Percentiles rank a stretch among this genome's conserved stretches.
Conservation (phyloP, 2,113 vertebrate species). For the Marcusenius ussheri region DNA sequence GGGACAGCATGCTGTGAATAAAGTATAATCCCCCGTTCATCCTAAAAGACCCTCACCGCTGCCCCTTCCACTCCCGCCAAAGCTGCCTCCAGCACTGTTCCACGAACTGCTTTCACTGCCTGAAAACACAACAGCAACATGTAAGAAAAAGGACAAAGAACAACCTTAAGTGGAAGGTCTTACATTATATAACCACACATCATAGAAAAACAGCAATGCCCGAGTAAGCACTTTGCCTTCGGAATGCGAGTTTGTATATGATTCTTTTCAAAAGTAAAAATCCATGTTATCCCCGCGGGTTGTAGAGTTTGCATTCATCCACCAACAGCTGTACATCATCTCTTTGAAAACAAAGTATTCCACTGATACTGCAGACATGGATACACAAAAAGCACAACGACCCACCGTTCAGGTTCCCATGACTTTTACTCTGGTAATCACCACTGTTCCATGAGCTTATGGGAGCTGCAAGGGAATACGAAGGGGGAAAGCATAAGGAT, state of each 20-base stretch:
- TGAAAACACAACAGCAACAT: neutral
- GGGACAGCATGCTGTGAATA: neutral
- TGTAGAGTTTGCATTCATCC: neutral
- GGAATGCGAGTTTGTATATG: neutral
- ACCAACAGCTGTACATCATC: neutral
- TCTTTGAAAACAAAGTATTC: neutral
- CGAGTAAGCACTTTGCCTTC: neutral
- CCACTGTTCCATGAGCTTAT: slow-evolving; percentile 24
- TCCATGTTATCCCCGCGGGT: neutral
- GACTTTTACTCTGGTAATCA: slow-evolving; percentile 8
- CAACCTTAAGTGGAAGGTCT: neutral
- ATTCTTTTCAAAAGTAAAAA: neutral
- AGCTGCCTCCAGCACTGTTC: slow-evolving; percentile 1
- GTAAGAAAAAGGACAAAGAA: neutral
- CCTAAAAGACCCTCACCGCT: neutral
- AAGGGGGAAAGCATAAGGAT: neutral
- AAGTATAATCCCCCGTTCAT: neutral
- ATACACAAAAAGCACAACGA: neutral
- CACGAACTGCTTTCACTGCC: slow-evolving; percentile 14
- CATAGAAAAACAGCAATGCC: neutral
- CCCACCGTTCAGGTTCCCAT: neutral
- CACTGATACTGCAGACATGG: neutral
- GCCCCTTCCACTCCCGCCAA: neutral
- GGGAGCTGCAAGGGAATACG: slow-evolving; percentile 9
- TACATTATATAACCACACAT: neutral